Evolutionary conservation across 92 coral and sea anemone species (phyloP), one percentile per base, ranked within the genome.

Genomic region (Palythoa grandis): DNA sequence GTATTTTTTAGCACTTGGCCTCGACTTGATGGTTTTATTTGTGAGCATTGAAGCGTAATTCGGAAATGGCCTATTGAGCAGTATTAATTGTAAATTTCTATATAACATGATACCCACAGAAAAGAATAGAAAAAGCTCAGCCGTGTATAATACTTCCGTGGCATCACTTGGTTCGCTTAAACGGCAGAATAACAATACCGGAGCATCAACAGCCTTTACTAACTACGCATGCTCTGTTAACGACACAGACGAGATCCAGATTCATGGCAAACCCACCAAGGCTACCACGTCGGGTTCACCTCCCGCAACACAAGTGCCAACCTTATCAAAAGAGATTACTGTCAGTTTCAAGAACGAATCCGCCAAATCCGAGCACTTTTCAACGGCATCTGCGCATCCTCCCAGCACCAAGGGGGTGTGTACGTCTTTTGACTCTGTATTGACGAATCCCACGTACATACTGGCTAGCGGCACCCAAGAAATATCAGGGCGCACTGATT

Each of bases 161-260:
- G 85, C 75, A 5, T 80, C 85, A 40, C 20, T 80, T 65, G 85
- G 85, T 65, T 80, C 85, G 23, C 13, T 66, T 23, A 80, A 80
- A 66, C 61, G 85, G 61, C 61, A 80, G 57, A 66, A 16, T 52
- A 80, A 67, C 60, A 38, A 48, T 50, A 80, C 15, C 43, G 74
- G 7, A 24, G 47, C 39, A 24, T 40, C 20, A 54, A 22, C n/a
- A 19, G 22, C 83, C n/a, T 80, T 80, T 66, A 80, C 85, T 63
- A 80, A 80, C 85, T 37, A 47, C 25, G 85, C 85, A 53, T 66
- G 73, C 85, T 80, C 85, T 80, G 85, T 80, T 80, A 66, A 65
- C 85, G 85, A 66, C 85, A 80, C 74, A 80, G 85, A 80, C 74
- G 85, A 80, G 47, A 23, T 65, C 60, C 48, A 52, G 60, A 65